Base-by-base conservation (phyloP, 2,888 invertebrate species). In the Hypomecis atomaria region DNA sequence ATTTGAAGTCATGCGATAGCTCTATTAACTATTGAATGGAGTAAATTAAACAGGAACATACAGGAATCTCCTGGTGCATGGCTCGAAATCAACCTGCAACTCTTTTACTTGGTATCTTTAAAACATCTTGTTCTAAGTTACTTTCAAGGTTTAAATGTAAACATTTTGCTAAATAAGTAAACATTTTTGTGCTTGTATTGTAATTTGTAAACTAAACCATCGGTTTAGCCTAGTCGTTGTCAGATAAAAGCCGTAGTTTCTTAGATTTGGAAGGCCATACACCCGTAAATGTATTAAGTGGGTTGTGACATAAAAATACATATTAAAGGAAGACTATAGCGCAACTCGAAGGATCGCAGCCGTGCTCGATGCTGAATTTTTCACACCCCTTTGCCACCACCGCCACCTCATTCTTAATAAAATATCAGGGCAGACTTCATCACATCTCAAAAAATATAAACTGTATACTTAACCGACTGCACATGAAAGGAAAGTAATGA, bases 381-480 rank as follows among this genome's bases (percentile, higher is more conserved):
- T 87, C 86, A 88, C 84, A 82, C 82, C 79, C 76, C 67, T 75
- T n/a, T 66, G 78, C 73, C 73, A 73, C 73, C 65, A 71, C 69
- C 67, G 61, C 75, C 76, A 70, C 78, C 81, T 78, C 71, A 73
- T 74, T 76, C 79, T 89, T 86, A 86, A 90, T 90, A 90, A 89
- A 87, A 88, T 85, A 89, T 89, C 78, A 86, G 72, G 75, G 70
- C 75, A 84, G 83, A 86, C 87, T 87, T 89, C 87, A 87, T 87
- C 89, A 87, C 88, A 86, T 87, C 78, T 85, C 83, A 81, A 83
- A 78, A 23, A 77, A 75, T 77, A 78, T 68, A 68, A 58, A 63
- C 59, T 65, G 59, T 52, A 54, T 47, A 45, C 52, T 60, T 65
- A 60, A 65, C 56, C 23, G 1, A 23, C 23, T 23, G 23, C 23